Base-by-base conservation (phyloP, 2,797 vertebrate species). In the Falco novaeseelandiae region DNA sequence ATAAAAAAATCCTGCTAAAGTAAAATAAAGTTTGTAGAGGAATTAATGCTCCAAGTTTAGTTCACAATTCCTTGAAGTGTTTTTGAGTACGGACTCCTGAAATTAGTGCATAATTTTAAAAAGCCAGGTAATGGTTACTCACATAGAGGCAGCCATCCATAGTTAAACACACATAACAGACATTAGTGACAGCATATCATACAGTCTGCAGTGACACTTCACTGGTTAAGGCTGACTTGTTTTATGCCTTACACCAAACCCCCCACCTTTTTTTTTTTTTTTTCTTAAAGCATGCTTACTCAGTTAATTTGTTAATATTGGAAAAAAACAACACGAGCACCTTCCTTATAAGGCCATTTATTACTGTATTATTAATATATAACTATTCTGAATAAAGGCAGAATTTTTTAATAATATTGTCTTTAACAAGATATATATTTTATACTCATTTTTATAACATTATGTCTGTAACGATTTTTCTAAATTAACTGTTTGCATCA, bases 261-360 rank as follows among this genome's bases (percentile, higher is more conserved):
- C 73, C 76, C 48, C 57, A 2, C 48, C n/a, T 26, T 30, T 27
- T 10, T 36, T 23, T 23, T 57, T 57, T 57, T 57, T 69, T 87
- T 91, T 57, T 29, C 40, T 21, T 3, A 93, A 86, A 57, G 73
- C 96, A 97, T 98, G 98, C 98, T 96, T 55, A 84, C 38, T 87
- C 48, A 57, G 83, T 84, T 97, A 96, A 79, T 91, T 42, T 21
- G 66, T 96, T 96, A 97, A 95, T 93, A 69, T 0, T 63, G 70
- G 32, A 79, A 84, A 91, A 5, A 92, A 92, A 54, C 86, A 96
- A 44, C 12, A 89, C 62, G 13, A 44, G 18, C 77, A 89, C 85
- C 72, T 36, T 95, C 93, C 72, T 86, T 6, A 94, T 94, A 96
- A 97, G 95, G 93, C 95, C 40, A 92, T 91, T 88, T 69, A 30